phyloP scores from a whole-genome alignment of 2,113 vertebrate species.

The Gnathonemus longibarbis region DNA sequence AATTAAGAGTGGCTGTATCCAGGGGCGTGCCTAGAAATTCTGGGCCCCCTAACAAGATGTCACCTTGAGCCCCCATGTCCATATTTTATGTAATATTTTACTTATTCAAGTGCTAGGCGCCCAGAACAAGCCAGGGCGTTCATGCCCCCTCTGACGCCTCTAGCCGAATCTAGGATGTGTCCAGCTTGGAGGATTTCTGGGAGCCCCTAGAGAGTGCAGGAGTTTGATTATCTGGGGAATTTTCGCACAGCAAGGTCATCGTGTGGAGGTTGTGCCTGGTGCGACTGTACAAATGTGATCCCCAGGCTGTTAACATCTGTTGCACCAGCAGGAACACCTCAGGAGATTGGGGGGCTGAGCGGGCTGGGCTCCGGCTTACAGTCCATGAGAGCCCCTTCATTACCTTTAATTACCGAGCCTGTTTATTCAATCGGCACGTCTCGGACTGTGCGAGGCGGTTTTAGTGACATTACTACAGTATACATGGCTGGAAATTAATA shows the following conservation, averaged over 20 bases:
- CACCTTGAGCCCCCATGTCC: background rate
- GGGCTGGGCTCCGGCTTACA: background rate
- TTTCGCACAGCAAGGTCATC: background rate
- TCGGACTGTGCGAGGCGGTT: background rate
- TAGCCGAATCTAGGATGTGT: background rate
- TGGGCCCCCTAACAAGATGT: background rate
- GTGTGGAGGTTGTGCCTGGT: background rate
- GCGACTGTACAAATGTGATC: background rate
- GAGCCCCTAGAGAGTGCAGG: background rate
- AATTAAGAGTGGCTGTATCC: background rate
- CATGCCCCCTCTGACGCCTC: background rate
- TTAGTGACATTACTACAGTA: background rate
- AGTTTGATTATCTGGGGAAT: background rate
- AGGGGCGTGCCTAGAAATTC: background rate
- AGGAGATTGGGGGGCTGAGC: background rate
- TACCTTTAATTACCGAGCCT: background rate
- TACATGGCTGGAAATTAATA: background rate
- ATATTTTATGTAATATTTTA: background rate
- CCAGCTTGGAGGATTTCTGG: background rate
- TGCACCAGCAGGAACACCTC: background rate
- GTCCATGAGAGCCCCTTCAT: slow-evolving; percentile 1
- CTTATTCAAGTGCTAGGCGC: background rate
- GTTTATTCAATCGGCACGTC: background rate
- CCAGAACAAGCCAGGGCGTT: background rate
- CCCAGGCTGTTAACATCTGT: background rate